Base-by-base conservation (phyloP, 2,113 vertebrate genomes). In the Pitta sordida region DNA sequence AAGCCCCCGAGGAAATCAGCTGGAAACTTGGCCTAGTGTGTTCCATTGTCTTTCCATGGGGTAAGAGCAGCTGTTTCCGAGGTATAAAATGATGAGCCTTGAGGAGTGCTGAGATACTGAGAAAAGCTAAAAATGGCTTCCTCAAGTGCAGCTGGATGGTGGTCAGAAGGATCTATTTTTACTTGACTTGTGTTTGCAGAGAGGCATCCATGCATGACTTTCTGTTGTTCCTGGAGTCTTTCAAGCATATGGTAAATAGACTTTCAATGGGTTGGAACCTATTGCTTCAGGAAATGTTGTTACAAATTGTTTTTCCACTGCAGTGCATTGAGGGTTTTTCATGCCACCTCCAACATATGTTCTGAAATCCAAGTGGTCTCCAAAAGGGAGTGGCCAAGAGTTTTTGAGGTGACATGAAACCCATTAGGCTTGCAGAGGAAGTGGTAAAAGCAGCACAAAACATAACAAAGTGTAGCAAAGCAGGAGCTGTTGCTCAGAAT, bases 301-400 rank as follows among this genome's bases (percentile, higher is more conserved):
- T 97, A 95, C 96, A 97, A 97, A 96, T 97, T 97, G 95, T 97
- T 97, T 97, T 97, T 96, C 97, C 95, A 95, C 92, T 94, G 95
- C 86, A 96, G 60, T 56, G 13, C 88, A 71, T 93, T 70, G 93
- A 97, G 84, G 68, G 86, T 94, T 97, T 97, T 96, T 95, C 95
- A 83, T 97, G 95, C 93, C 95, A 96, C 94, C 94, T 83, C 84
- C 77, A 94, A 55, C 62, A 74, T 51, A 88, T 20, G 56, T 56
- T 92, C 37, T 70, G 36, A 95, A 93, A 94, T 95, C n/a, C 83
- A 92, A 90, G 73, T 86, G 69, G 46, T 77, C 62, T 83, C 62
- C 82, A 80, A 69, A 73, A 95, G 71, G 69, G 44, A 91, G 68
- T 51, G 76, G 64, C 92, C 82, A 59, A 22, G 79, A 55, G 11